A percentile compares a stretch with the other conserved stretches of the same genome.
Evolutionary conservation across 1,140 invertebrate species (phyloP).

Genomic region (Asbolus verrucosus): DNA sequence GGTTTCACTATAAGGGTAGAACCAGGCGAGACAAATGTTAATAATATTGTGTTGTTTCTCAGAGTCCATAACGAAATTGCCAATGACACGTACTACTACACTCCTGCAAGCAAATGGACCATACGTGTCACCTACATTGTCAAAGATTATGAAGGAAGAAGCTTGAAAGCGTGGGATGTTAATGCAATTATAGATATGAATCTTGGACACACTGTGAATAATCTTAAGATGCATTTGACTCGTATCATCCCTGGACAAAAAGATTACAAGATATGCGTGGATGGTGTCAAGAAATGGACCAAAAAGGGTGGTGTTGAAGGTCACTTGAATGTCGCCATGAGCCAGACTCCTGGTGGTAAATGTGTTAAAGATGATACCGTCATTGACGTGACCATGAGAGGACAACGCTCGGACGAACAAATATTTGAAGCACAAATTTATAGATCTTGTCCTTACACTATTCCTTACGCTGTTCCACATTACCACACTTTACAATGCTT

Average conservation of each 20-base stretch:
- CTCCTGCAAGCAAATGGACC: conserved; percentile 49
- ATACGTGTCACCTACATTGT: conserved; percentile 47
- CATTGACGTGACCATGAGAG: conserved; percentile 51
- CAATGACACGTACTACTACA: conserved; percentile 14
- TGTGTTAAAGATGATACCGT: conserved; percentile 50
- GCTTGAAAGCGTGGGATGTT: conserved; percentile 63
- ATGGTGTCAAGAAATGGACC: conserved; percentile 60
- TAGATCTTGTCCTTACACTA: conserved; percentile 42
- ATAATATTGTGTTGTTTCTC: conserved; percentile 52
- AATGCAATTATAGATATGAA: conserved; percentile 60
- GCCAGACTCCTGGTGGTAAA: conserved; percentile 59
- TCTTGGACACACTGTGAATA: conserved; percentile 57
- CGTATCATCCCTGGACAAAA: conserved; percentile 60
- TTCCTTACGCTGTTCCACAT: conserved; percentile 38
- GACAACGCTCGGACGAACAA: conserved; percentile 52
- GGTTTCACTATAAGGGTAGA: conserved; percentile 39
- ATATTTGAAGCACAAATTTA: conserved; percentile 46
- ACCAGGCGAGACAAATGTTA: conserved; percentile 49
- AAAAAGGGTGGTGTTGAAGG: conserved; percentile 59
- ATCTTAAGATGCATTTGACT: conserved; percentile 60
- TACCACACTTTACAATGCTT: conserved; percentile 47
- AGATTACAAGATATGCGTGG: conserved; percentile 63
- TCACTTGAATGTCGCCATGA: conserved; percentile 60
- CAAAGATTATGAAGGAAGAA: conserved; percentile 57
- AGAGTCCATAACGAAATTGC: conserved; percentile 46